Percentiles rank a stretch among this genome's conserved stretches.
Conservation (phyloP, 2,888 invertebrate species). For the Merodon equestris region DNA sequence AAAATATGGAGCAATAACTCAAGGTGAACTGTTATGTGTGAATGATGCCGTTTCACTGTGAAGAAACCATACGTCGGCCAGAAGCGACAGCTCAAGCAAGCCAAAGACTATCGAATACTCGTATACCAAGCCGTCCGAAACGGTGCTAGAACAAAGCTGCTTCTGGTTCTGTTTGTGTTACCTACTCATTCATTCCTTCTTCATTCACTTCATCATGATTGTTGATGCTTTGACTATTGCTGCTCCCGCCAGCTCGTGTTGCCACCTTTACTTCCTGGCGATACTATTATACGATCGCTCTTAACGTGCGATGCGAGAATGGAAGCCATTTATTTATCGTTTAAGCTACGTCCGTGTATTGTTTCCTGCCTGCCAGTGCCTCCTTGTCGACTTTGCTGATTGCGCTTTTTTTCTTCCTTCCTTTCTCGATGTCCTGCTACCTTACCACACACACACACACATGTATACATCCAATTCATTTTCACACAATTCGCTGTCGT, state of each 20-base stretch:
- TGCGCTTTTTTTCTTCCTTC: constrained; percentile 68
- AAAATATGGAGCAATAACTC: constrained; percentile 68
- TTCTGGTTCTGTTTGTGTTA: too few species aligned
- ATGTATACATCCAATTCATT: background rate
- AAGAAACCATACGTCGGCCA: constrained; percentile 19
- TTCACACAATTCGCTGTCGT: too few species aligned
- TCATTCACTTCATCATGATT: constrained; percentile 25
- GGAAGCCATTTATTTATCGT: constrained; percentile 67
- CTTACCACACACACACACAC: constrained; percentile 8
- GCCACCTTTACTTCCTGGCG: constrained; percentile 2
- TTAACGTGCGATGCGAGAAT: constrained; percentile 57
- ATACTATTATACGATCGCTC: constrained; percentile 10
- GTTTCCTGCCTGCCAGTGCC: constrained; percentile 52
- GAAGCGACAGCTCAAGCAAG: constrained; percentile 21
- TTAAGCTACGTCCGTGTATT: constrained; percentile 59
- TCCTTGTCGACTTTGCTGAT: constrained; percentile 39
- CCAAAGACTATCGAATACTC: constrained; percentile 10
- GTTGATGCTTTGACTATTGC: constrained; percentile 29
- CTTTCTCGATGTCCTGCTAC: constrained; percentile 32
- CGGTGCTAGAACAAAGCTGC: too few species aligned
- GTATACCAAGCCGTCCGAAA: too few species aligned
- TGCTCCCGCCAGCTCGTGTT: constrained; percentile 25
- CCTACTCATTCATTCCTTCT: constrained; percentile 53
- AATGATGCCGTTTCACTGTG: constrained; percentile 43
- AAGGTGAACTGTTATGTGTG: constrained; percentile 66